phyloP scores from a whole-genome alignment of 2,113 vertebrate genomes.

The Oxyruncus cristatus region DNA sequence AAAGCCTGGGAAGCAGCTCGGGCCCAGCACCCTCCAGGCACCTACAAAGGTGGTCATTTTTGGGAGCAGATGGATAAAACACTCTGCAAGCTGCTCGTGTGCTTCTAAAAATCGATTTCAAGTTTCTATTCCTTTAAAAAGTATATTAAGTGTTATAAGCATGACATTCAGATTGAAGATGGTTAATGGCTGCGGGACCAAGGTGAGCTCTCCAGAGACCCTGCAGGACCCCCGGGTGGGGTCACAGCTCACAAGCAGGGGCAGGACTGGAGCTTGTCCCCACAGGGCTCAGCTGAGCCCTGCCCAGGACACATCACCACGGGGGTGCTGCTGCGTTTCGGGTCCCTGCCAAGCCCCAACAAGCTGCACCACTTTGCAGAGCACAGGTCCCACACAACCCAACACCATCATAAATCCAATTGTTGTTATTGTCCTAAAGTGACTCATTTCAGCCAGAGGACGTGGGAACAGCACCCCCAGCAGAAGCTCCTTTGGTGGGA shows the following conservation, averaged over 20 bases:
- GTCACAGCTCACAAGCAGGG: neutral
- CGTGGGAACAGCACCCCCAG: neutral
- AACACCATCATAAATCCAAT: neutral
- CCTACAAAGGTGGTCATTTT: conserved; percentile 3
- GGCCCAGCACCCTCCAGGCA: conserved; percentile 9
- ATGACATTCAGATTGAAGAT: rapidly evolving
- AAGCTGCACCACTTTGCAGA: neutral
- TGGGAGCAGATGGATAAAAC: neutral
- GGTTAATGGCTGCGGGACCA: neutral
- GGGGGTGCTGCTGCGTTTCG: rapidly evolving
- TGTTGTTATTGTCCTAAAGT: neutral
- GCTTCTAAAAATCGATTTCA: neutral
- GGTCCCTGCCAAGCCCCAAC: neutral
- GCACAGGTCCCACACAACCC: neutral
- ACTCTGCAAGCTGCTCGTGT: neutral
- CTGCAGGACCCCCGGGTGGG: neutral
- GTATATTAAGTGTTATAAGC: neutral
- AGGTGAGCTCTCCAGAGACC: neutral
- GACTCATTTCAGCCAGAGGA: neutral
- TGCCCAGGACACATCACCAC: neutral
- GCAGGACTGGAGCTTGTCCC: neutral
- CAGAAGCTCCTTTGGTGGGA: neutral
- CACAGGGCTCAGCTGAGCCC: neutral
- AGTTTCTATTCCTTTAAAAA: neutral
- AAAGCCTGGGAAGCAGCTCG: conserved; percentile 11